Evolutionary conservation across 1,140 invertebrate species (phyloP).

Genomic region (Drosophila cardini): DNA sequence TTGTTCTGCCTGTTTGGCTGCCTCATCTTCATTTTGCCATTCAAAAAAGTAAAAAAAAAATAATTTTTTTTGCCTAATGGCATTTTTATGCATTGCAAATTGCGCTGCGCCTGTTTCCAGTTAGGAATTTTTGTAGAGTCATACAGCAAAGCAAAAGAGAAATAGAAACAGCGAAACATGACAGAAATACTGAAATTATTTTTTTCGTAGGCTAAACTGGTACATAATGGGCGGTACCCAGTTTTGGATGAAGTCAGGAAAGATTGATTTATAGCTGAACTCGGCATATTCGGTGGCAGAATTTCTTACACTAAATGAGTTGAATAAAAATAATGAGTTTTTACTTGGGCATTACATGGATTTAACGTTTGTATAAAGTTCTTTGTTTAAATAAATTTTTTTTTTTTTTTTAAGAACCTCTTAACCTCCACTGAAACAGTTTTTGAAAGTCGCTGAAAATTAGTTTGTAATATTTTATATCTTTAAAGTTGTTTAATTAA

Average conservation of each 20-base stretch:
- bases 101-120: conserved; percentile 30
- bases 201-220: conserved; percentile 17
- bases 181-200: conserved; percentile 21
- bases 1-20: conserved; percentile 34
- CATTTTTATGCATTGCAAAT: conserved; percentile 62
- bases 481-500: too few species aligned
- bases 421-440: too few species aligned
- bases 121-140: conserved; percentile 47
- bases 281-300: conserved; percentile 4
- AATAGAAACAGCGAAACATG: conserved; percentile 14
- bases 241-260: not conserved
- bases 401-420: too few species aligned
- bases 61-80: conserved; percentile 46
- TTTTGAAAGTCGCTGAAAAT: too few species aligned
- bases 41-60: conserved; percentile 31
- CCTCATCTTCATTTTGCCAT: conserved; percentile 30
- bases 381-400: too few species aligned
- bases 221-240: conserved; percentile 21
- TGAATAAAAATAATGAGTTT: not conserved
- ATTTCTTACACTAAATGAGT: conserved; percentile 1
- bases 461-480: too few species aligned
- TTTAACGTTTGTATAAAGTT: not conserved
- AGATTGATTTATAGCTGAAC: conserved; percentile 20
- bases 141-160: conserved; percentile 3
- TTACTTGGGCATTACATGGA: not conserved